Conservation (phyloP, 2,797 vertebrate species). For the Brotula barbata region DNA sequence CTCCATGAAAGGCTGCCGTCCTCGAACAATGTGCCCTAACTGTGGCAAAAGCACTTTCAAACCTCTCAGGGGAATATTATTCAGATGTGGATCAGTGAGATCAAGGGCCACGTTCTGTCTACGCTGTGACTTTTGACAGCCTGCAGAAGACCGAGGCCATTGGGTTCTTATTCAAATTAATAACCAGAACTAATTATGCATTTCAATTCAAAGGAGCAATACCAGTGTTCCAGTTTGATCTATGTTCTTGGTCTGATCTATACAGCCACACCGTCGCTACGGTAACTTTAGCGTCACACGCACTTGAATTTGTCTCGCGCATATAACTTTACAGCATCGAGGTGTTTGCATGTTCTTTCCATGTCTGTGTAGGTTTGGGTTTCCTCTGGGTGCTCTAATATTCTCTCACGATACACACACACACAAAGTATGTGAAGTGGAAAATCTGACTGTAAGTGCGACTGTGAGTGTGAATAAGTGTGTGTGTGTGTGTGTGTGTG, state of each 20-base stretch:
- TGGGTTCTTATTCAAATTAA: constrained; percentile 15
- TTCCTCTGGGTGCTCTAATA: too few species aligned
- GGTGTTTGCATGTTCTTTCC: not conserved
- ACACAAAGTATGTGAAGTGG: too few species aligned
- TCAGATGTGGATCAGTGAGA: constrained; percentile 24
- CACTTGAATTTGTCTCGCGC: too few species aligned
- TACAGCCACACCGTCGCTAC: not conserved
- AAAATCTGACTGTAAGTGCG: too few species aligned
- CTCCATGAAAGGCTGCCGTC: constrained; percentile 16
- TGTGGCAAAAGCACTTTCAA: constrained; percentile 39
- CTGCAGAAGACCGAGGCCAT: constrained; percentile 17
- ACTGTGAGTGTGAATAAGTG: too few species aligned
- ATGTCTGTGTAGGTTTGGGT: not conserved
- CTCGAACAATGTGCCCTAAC: constrained; percentile 31
- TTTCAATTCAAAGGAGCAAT: constrained; percentile 8
- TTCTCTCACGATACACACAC: not conserved
- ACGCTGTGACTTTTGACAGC: constrained; percentile 13
- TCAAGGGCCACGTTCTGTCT: constrained; percentile 20
- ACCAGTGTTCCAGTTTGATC: not conserved
- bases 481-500: too few species aligned
- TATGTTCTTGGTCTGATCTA: constrained; percentile 33
- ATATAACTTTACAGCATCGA: too few species aligned
- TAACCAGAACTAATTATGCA: constrained; percentile 4
- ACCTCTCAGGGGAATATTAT: constrained; percentile 28
- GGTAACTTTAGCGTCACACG: constrained; percentile 1